phyloP scores from a whole-genome alignment of 2,797 vertebrate species.

The Tragelaphus oryx region DNA sequence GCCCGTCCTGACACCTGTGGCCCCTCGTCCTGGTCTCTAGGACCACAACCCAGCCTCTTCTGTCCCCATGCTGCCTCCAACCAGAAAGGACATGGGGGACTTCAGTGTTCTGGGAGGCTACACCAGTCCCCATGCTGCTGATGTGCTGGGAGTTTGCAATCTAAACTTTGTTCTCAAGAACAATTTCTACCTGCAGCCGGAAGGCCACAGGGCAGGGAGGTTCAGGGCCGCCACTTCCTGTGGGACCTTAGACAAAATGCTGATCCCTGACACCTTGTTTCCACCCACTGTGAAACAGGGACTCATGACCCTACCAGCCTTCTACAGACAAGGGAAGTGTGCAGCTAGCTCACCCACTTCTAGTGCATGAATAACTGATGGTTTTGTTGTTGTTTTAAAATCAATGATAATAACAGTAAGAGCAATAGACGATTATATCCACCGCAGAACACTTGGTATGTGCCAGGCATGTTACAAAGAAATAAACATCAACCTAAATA shows the following conservation, averaged over 20 bases:
- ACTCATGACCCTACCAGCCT: neutral
- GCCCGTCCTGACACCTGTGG: neutral
- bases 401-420: neutral
- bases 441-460: neutral
- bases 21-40: neutral
- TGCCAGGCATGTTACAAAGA: neutral
- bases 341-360: neutral
- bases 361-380: accelerated
- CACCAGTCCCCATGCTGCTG: neutral
- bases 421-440: neutral
- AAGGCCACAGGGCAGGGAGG: neutral
- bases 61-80: neutral
- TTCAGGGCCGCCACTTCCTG: neutral
- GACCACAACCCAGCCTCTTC: neutral
- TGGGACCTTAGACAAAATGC: neutral
- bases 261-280: neutral
- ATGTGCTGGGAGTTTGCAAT: neutral
- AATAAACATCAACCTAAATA: neutral
- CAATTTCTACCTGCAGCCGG: neutral
- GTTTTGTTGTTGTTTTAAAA: neutral
- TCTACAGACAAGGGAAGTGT: neutral
- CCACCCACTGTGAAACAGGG: neutral
- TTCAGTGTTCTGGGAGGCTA: neutral
- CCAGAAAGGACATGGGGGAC: neutral
- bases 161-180: neutral